Percentiles rank a stretch among this genome's conserved stretches.
These are phyloP conservation scores for Pelosia muscerda DNA, from an alignment of 2,888 invertebrate species.

Conservation along the genomic window DNA sequence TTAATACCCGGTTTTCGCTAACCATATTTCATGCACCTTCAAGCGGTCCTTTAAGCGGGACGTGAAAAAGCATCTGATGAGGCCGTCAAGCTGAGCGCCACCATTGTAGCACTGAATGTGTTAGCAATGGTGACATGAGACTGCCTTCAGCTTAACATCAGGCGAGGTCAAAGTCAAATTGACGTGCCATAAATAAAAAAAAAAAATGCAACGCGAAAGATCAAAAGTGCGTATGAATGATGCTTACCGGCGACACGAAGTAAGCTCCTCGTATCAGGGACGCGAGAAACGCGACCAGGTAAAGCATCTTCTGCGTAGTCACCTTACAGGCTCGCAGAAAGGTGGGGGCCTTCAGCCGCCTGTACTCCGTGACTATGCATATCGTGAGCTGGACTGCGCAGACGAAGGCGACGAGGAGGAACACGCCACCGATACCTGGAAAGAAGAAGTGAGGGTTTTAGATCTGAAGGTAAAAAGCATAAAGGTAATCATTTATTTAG, in stretches of 20 bases:
- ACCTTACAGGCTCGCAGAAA: slow-evolving; percentile 93
- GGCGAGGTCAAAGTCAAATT: no score
- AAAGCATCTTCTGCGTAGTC: slow-evolving; percentile 96
- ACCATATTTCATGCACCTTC: no score
- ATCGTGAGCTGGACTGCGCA: slow-evolving; percentile 94
- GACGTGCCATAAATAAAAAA: no score
- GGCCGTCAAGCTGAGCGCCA: no score
- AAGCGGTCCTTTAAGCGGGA: no score
- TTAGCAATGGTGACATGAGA: no score
- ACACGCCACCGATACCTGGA: slow-evolving; percentile 90
- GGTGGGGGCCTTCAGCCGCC: slow-evolving; percentile 93
- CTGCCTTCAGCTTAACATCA: no score
- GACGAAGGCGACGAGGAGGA: slow-evolving; percentile 93
- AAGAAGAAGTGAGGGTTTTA: slow-evolving; percentile 2
- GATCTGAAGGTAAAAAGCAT: not conserved
- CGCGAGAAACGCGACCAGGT: slow-evolving; percentile 95
- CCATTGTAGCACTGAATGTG: no score
- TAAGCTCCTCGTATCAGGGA: slow-evolving; percentile 95
- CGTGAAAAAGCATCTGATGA: no score
- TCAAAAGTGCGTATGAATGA: not conserved
- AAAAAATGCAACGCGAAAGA: no score
- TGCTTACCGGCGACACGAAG: slow-evolving; percentile 95
- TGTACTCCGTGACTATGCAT: slow-evolving; percentile 94
- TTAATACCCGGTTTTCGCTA: no score
- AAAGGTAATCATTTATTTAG: not conserved